phyloP scores from a whole-genome alignment of 2,113 vertebrate genomes.

The Platysteira castanea region DNA sequence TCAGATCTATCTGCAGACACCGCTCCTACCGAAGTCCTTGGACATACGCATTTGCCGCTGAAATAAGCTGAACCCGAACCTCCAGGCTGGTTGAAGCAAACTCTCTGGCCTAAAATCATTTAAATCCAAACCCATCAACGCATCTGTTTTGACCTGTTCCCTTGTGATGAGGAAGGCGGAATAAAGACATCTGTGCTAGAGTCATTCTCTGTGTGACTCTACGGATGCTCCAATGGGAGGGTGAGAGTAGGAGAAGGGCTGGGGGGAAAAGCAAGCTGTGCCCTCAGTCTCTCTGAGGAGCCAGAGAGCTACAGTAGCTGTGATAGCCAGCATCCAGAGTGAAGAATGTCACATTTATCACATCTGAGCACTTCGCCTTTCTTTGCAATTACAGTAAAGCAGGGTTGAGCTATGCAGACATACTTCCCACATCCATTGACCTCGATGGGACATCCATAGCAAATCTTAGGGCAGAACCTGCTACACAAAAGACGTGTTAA shows the following conservation, averaged over 20 bases:
- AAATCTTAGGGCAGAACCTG: slow-evolving; percentile 18
- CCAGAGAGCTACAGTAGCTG: neutral
- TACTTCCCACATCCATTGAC: slow-evolving; percentile 19
- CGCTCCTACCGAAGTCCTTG: neutral
- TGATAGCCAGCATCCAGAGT: neutral
- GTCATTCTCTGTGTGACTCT: neutral
- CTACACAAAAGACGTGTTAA: slow-evolving; percentile 50
- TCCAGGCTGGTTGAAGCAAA: neutral
- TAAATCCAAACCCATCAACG: neutral
- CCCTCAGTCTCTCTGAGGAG: neutral
- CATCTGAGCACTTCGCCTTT: neutral
- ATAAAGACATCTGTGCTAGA: neutral
- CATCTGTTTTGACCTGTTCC: neutral
- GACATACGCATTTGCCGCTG: rapidly evolving
- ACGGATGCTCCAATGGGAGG: neutral
- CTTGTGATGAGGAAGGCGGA: neutral
- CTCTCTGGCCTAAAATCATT: neutral
- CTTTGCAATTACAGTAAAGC: slow-evolving; percentile 9
- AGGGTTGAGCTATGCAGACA: neutral
- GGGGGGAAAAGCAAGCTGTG: neutral
- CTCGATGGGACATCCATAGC: slow-evolving; percentile 20
- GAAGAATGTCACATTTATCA: neutral
- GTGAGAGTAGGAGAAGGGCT: neutral
- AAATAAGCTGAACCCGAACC: neutral
- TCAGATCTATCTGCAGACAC: neutral